These are phyloP conservation scores for Bettongia penicillata DNA, from an alignment of 2,113 vertebrate species.

Conservation along the genomic window DNA sequence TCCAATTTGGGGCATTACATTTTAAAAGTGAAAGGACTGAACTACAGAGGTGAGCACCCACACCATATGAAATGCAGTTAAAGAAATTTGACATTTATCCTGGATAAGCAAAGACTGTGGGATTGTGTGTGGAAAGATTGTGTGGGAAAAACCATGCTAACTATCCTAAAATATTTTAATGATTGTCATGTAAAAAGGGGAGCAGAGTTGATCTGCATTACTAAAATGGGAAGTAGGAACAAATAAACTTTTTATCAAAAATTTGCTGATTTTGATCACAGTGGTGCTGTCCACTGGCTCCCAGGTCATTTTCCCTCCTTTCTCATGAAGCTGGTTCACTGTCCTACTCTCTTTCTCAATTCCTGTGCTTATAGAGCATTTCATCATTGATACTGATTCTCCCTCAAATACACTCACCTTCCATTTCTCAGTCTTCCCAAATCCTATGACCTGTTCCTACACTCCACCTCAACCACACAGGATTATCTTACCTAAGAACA, in stretches of 20 bases:
- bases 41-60: background rate
- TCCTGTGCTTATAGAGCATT: background rate
- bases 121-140: background rate
- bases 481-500: too few relatives aligned
- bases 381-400: background rate
- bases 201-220: background rate
- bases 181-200: background rate
- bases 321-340: background rate
- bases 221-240: background rate
- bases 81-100: background rate
- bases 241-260: background rate
- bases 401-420: background rate
- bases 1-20: background rate
- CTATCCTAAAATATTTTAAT: background rate
- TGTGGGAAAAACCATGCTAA: background rate
- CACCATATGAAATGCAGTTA: background rate
- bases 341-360: background rate
- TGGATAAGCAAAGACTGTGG: background rate
- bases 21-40: background rate
- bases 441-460: background rate
- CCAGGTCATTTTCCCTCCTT: background rate
- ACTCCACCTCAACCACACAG: background rate
- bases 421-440: background rate
- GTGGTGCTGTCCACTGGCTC: background rate
- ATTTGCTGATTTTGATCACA: background rate